These are phyloP conservation scores for Leptinotarsa haldemani DNA, from an alignment of 2,888 invertebrate species.

Conservation along the genomic window DNA sequence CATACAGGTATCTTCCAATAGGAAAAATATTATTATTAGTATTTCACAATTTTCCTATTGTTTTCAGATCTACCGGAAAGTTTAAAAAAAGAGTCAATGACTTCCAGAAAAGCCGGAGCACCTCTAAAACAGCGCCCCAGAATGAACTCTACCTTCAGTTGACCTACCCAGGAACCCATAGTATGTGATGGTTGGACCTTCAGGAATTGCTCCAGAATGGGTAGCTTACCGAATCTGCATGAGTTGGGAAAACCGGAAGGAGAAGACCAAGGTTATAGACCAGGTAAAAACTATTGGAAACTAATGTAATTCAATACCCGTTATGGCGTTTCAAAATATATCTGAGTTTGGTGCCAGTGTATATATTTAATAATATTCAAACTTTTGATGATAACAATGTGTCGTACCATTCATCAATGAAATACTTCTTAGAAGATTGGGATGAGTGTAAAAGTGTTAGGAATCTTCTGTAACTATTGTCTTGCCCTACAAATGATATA, in stretches of 20 bases:
- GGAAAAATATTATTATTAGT: no score
- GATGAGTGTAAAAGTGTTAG: no score
- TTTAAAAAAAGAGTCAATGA: constrained; percentile 22
- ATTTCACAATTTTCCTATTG: no score
- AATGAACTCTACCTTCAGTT: constrained; percentile 17
- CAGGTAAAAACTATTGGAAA: constrained; percentile 33
- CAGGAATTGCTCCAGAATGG: constrained; percentile 65
- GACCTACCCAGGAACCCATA: constrained; percentile 29
- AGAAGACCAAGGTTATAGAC: constrained; percentile 42
- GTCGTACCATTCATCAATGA: no score
- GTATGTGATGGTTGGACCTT: constrained; percentile 46
- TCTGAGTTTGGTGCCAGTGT: no score
- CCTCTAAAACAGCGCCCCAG: constrained; percentile 7
- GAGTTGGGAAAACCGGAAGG: constrained; percentile 67
- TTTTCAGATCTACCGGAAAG: constrained; percentile 16
- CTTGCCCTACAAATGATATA: no score
- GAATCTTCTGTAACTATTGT: no score
- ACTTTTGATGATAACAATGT: no score
- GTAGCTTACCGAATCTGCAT: constrained; percentile 75
- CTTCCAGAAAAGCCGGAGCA: constrained; percentile 16
- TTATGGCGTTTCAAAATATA: no score
- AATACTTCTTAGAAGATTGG: no score
- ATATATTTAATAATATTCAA: no score
- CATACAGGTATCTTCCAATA: no score
- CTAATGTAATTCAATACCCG: not conserved